phyloP scores from a whole-genome alignment of 2,113 vertebrate species.

The Probosciger aterrimus region DNA sequence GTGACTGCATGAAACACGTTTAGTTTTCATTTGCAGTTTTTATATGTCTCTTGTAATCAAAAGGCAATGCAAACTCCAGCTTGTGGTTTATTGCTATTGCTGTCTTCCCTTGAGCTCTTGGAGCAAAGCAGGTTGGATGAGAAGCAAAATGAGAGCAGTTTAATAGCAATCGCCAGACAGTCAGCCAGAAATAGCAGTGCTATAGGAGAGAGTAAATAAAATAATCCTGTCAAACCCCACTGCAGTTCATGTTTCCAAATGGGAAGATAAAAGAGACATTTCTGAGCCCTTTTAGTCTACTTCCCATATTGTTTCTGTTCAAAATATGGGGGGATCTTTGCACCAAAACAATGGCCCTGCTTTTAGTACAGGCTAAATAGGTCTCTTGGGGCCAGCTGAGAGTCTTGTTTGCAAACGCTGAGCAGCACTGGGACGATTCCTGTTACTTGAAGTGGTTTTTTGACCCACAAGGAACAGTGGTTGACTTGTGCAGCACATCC shows the following conservation, averaged over 20 bases:
- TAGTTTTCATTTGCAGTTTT: conserved; percentile 36
- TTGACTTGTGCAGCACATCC: background rate
- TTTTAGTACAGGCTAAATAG: background rate
- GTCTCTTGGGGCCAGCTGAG: background rate
- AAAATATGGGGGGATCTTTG: background rate
- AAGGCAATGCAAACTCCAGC: background rate
- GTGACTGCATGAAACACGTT: background rate
- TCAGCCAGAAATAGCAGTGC: conserved; percentile 27
- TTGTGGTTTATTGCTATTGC: conserved; percentile 24
- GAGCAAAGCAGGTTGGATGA: conserved; percentile 26
- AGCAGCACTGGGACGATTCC: background rate
- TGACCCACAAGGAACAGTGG: background rate
- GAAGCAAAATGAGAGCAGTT: conserved; percentile 13
- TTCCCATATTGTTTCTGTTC: background rate
- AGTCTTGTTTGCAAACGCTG: conserved; percentile 6
- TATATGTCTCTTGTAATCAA: conserved; percentile 16
- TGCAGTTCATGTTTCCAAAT: background rate
- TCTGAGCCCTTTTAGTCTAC: background rate
- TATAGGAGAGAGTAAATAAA: conserved; percentile 27
- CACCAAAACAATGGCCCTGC: background rate
- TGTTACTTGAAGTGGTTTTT: background rate
- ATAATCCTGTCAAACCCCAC: conserved; percentile 1
- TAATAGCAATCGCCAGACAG: background rate
- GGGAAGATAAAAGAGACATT: conserved; percentile 27
- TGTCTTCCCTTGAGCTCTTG: conserved; percentile 6